A percentile compares a stretch with the other conserved stretches of the same genome.
Conservation (phyloP, 2,888 invertebrate genomes). For the Cephus nigrinus region DNA sequence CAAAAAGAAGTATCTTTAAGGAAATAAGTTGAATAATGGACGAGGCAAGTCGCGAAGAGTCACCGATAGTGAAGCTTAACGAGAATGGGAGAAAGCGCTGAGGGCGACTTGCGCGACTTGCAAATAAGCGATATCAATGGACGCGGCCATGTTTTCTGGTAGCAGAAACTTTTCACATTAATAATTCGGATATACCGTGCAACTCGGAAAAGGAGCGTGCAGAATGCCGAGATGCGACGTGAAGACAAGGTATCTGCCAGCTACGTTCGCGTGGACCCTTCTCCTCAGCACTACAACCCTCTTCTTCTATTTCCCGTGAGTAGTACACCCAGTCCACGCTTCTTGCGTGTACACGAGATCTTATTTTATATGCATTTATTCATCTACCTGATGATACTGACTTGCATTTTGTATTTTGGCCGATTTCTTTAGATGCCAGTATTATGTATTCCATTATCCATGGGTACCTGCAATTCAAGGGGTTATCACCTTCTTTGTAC, state of each 20-base stretch:
- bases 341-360: slow-evolving; percentile 5
- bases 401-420: neutral
- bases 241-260: slow-evolving; percentile 97
- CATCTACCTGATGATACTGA: neutral
- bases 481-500: slow-evolving; percentile 94
- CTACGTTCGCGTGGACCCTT: slow-evolving; percentile 97
- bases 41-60: slow-evolving; percentile 35
- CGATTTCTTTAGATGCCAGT: slow-evolving; percentile 81
- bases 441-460: slow-evolving; percentile 83
- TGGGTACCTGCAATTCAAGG: slow-evolving; percentile 95
- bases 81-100: slow-evolving; percentile 40
- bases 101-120: slow-evolving; percentile 33
- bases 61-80: slow-evolving; percentile 27
- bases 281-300: slow-evolving; percentile 92
- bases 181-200: slow-evolving; percentile 22
- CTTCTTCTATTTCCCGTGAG: slow-evolving; percentile 99
- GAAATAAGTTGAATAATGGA: slow-evolving; percentile 48
- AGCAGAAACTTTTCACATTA: slow-evolving; percentile 61
- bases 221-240: slow-evolving; percentile 97
- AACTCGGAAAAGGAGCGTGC: slow-evolving; percentile 38
- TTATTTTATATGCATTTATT: neutral
- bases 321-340: slow-evolving; percentile 52
- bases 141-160: slow-evolving; percentile 65
- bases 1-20: slow-evolving; percentile 43
- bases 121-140: slow-evolving; percentile 50